Conservation (phyloP, 1,140 invertebrate species). For the Stegodyphus dumicola region DNA sequence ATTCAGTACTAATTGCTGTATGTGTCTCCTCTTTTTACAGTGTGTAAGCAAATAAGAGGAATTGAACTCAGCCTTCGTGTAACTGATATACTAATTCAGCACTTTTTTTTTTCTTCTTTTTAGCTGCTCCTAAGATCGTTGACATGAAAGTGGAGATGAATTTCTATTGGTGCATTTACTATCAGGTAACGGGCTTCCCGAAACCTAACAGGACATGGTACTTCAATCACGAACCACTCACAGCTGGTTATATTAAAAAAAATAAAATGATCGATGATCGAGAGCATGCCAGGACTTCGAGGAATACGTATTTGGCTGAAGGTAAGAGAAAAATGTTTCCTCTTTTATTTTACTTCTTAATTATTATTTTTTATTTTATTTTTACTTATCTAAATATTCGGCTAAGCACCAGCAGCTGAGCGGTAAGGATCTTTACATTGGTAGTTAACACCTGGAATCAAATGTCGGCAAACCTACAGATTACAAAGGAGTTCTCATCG, state of each 20-base stretch:
- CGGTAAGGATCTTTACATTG: too few species aligned
- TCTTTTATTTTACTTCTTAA: too few species aligned
- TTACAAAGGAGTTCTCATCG: too few species aligned
- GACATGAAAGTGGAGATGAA: conserved; percentile 45
- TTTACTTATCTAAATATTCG: too few species aligned
- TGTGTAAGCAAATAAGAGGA: too few species aligned
- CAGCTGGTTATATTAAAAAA: conserved; percentile 8
- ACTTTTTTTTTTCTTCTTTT: conserved; percentile 12
- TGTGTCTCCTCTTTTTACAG: too few species aligned
- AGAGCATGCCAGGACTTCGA: conserved; percentile 32
- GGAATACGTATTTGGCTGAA: conserved; percentile 37
- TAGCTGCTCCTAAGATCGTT: conserved; percentile 61
- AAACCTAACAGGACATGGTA: conserved; percentile 64
- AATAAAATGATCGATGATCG: conserved; percentile 34
- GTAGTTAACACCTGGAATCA: too few species aligned
- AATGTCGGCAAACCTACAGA: too few species aligned
- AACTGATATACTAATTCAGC: background rate
- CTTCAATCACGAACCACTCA: conserved; percentile 63
- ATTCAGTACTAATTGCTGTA: too few species aligned
- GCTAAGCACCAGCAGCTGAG: too few species aligned
- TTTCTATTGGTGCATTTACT: conserved; percentile 65
- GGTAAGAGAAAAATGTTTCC: conserved; percentile 30
- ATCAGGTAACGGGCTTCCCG: conserved; percentile 65
- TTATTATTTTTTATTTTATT: too few species aligned
- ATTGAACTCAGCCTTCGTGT: too few species aligned